Conservation (phyloP, 2,113 vertebrate genomes). For the Misgurnus anguillicaudatus region DNA sequence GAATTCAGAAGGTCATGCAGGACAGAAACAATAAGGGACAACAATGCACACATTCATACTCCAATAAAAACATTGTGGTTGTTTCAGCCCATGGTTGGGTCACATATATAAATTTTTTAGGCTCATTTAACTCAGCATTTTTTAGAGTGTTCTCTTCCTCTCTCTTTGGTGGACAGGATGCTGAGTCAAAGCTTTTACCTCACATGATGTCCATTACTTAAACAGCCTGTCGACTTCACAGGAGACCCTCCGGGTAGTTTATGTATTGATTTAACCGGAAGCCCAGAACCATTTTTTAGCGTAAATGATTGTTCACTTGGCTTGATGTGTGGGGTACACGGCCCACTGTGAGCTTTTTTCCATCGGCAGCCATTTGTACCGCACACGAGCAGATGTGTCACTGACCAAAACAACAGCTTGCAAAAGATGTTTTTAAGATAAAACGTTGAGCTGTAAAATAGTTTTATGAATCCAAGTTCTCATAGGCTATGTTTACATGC, state of each 20-base stretch:
- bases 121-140: too few species aligned
- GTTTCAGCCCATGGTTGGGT: too few species aligned
- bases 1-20: background rate
- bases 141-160: too few species aligned
- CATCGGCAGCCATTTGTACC: conserved; percentile 44
- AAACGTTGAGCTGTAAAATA: conserved; percentile 23
- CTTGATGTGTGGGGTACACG: conserved; percentile 43
- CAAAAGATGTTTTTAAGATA: conserved; percentile 31
- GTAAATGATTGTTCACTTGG: conserved; percentile 72
- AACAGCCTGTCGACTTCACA: conserved; percentile 67
- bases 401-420: conserved; percentile 15
- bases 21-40: conserved; percentile 41
- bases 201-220: conserved; percentile 70
- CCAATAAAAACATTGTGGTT: too few species aligned
- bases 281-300: conserved; percentile 64
- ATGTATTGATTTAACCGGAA: conserved; percentile 75
- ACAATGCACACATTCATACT: background rate
- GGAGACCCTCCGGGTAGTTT: conserved; percentile 71
- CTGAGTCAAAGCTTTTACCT: conserved; percentile 67
- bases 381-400: conserved; percentile 10
- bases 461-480: conserved; percentile 18
- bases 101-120: too few species aligned
- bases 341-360: conserved; percentile 41
- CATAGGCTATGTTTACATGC: background rate
- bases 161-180: conserved; percentile 38